Evolutionary conservation across 2,797 vertebrate species (phyloP), one percentile per base, ranked within the genome.

Genomic region (Oreochromis grahami): DNA sequence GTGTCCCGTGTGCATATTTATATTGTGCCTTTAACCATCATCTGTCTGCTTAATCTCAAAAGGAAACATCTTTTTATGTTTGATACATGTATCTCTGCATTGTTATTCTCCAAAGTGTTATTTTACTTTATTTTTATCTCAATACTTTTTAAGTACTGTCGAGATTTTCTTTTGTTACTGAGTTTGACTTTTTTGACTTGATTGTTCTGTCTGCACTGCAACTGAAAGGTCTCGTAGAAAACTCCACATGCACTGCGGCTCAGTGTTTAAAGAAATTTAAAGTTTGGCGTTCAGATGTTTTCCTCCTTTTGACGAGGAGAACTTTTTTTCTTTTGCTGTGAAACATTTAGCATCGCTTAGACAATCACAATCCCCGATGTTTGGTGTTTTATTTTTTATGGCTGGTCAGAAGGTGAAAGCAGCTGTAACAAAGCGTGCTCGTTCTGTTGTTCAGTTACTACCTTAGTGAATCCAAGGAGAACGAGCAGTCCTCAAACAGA

Each of bases 41-140:
- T 89, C 89, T 82, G 79, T 94, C 85, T 90, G 88, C 88, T 91
- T 95, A 90, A 93, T 94, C 94, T 93, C 90, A 94, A 96, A 95
- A 93, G 94, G 93, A 95, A 94, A 91, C 56, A 65, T 92, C 78
- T 76, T 17, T 81, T 77, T 90, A 70, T 87, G 84, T 93, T 91
- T 83, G 85, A 87, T 78, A 38, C 91, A 84, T 45, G 78, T 89
- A 94, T 93, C 84, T 58, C 78, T 87, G 79, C 86, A 21, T 90
- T 91, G 85, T 91, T 91, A 84, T 89, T 89, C 92, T 91, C 88
- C 89, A 88, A 95, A 94, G 93, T 95, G 92, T 94, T 94, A 88
- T 78, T 82, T 88, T 87, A 58, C 53, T 86, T 82, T 26, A 15
- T 32, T 74, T 88, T 76, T 82, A 86, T 77, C 58, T 77, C 48